phyloP scores from a whole-genome alignment of 2,797 vertebrate genomes.

The Periparus ater region DNA sequence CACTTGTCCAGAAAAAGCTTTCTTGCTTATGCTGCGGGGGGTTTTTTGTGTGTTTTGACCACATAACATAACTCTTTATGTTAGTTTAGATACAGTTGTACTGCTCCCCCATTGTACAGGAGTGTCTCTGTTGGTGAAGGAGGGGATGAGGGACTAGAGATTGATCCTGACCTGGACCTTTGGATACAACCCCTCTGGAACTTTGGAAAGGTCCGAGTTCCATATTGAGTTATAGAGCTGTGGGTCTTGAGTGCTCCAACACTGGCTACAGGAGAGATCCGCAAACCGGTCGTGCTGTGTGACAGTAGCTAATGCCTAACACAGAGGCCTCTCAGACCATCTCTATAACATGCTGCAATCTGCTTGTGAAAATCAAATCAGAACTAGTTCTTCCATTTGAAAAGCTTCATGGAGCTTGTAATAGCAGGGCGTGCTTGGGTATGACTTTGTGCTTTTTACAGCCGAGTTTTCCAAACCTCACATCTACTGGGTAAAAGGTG shows the following conservation, averaged over 20 bases:
- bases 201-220: not conserved
- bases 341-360: accelerated
- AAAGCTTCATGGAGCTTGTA: not conserved
- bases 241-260: accelerated
- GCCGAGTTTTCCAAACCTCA: not conserved
- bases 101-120: not conserved
- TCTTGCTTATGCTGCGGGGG: not conserved
- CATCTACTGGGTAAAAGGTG: not conserved
- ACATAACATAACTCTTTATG: not conserved
- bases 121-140: not conserved
- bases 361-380: not conserved
- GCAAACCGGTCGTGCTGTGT: not conserved
- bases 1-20: not conserved
- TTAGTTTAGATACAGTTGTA: not conserved
- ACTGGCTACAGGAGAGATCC: not conserved
- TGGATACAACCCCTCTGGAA: not conserved
- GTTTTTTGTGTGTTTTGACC: not conserved
- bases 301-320: not conserved
- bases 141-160: not conserved
- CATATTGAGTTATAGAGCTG: not conserved
- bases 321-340: not conserved
- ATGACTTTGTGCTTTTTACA: not conserved
- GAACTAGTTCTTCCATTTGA: not conserved
- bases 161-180: not conserved
- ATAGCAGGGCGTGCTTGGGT: not conserved